A percentile compares a stretch with the other conserved stretches of the same genome.
Evolutionary conservation across 2,888 invertebrate species (phyloP).

Genomic region (Leptopilina myrica): DNA sequence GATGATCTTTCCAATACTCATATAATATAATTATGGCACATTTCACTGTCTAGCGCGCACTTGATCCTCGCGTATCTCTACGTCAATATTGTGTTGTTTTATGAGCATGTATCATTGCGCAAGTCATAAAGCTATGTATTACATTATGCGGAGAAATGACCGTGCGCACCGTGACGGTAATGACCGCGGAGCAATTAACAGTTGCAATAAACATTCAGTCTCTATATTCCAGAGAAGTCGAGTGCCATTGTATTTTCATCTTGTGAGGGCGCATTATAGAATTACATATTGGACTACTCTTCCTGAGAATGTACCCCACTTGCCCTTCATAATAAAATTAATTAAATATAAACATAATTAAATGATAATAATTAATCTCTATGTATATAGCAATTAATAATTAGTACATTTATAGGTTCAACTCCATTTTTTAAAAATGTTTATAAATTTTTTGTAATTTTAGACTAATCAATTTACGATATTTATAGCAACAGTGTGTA

Average conservation of each 20-base stretch:
- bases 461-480: too few species aligned
- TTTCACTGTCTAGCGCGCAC: slow-evolving; percentile 13
- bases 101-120: slow-evolving; percentile 44
- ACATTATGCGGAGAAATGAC: slow-evolving; percentile 68
- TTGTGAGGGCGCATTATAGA: slow-evolving; percentile 6
- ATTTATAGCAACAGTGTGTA: too few species aligned
- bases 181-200: slow-evolving; percentile 68
- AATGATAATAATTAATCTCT: too few species aligned
- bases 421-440: too few species aligned
- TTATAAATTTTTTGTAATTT: too few species aligned
- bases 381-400: too few species aligned
- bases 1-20: slow-evolving; percentile 12
- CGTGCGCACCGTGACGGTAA: slow-evolving; percentile 62
- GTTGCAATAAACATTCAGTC: slow-evolving; percentile 63
- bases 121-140: slow-evolving; percentile 58
- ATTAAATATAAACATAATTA: too few species aligned
- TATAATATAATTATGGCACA: not conserved
- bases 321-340: slow-evolving; percentile 30
- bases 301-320: not conserved
- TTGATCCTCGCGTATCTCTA: slow-evolving; percentile 14
- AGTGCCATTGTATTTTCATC: slow-evolving; percentile 20
- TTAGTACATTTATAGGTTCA: too few species aligned
- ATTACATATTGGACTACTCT: not conserved
- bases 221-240: slow-evolving; percentile 21
- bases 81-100: slow-evolving; percentile 41